Evolutionary conservation across 2,888 invertebrate genomes (phyloP).

Genomic region (Acrocyrtus sp.): DNA sequence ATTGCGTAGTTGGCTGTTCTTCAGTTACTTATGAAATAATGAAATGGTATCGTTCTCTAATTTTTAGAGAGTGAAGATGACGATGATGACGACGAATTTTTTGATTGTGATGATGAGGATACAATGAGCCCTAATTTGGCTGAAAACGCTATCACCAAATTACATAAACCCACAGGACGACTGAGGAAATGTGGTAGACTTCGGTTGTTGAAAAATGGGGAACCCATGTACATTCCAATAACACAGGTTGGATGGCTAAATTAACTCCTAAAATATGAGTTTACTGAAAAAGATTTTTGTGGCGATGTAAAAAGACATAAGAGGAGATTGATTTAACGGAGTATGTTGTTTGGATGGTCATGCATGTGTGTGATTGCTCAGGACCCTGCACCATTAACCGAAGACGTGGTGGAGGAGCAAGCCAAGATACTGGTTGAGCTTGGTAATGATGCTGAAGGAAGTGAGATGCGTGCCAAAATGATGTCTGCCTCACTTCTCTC

Average conservation of each 20-base stretch:
- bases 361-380: constrained; percentile 66
- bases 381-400: constrained; percentile 96
- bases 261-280: too few relatives aligned
- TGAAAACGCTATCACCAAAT: constrained; percentile 66
- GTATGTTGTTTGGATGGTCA: neutral
- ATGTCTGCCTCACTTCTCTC: constrained; percentile 95
- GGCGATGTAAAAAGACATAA: neutral
- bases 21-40: constrained; percentile 19
- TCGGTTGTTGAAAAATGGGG: constrained; percentile 75
- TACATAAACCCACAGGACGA: constrained; percentile 78
- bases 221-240: constrained; percentile 81
- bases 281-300: neutral
- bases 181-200: constrained; percentile 75
- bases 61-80: constrained; percentile 66
- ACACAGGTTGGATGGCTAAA: constrained; percentile 74
- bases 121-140: constrained; percentile 7
- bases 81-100: constrained; percentile 74
- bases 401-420: constrained; percentile 95
- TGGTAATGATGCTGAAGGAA: constrained; percentile 85
- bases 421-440: constrained; percentile 88
- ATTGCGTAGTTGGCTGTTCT: too few relatives aligned
- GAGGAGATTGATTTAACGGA: neutral
- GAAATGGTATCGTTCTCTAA: neutral
- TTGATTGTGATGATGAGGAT: constrained; percentile 74
- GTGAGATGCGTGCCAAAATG: constrained; percentile 87